Base-by-base conservation (phyloP, 2,888 invertebrate genomes). In the Drosophila meridionalis region DNA sequence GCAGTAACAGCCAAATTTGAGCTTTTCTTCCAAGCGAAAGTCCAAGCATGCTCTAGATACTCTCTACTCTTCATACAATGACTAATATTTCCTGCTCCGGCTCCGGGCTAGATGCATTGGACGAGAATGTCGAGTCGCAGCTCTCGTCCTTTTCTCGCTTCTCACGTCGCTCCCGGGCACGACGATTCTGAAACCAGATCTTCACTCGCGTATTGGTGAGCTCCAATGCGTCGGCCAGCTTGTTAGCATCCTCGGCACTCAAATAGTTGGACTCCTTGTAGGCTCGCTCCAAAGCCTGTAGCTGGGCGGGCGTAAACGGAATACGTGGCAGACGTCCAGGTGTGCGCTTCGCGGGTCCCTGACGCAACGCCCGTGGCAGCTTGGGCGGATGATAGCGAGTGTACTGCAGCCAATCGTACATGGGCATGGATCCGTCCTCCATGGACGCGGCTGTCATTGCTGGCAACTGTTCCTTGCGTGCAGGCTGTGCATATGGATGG, bases 141-240 rank as follows among this genome's bases (percentile, higher is more conserved):
- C 80, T 87, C 56, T 92, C 91, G 34, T 92, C 90, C 57, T 82
- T 82, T 78, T 92, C 93, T 0, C 93, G 92, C 84, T 94, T 95
- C 92, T 97, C 96, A 80, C 96, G 94, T 77, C 96, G 93, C 86
- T 96, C 96, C 40, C 96, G 94, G 0, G 97, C 97, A 57, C 97
- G 94, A 53, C 97, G 95, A 92, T 97, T 97, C 94, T 97, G 96
- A 91, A 97, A 97, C 97, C 97, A 97, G 82, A 97, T 97, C 77
- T 92, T 94, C 87, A 96, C 96, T 84, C 96, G 94, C 20, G 95
- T 95, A 88, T 96, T 95, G 1, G 95, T 95, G 73, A 96, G 92
- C 52, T 95, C 94, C 48, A 96, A 92, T 53, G 93, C 90, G 7
- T 93, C 93, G 0, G 96, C 95, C 57, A 96, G 91, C 59, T 94